A percentile compares a stretch with the other conserved stretches of the same genome.
These are phyloP conservation scores for Ceratina calcarata DNA, from an alignment of 1,140 invertebrate genomes.

Conservation along the genomic window DNA sequence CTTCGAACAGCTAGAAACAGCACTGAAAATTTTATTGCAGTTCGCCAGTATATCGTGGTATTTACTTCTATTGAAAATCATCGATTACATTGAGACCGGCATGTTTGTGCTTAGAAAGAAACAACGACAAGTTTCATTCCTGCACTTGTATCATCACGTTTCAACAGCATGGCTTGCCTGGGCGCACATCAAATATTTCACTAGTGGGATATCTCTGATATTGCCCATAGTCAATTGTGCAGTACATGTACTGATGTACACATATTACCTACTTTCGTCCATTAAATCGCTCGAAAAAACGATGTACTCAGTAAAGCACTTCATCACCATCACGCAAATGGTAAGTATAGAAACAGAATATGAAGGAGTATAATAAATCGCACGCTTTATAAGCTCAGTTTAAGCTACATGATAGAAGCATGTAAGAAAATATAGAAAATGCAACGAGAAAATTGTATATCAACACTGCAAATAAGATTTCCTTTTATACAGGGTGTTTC, in stretches of 20 bases:
- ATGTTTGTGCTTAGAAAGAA: constrained; percentile 29
- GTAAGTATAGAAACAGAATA: background rate
- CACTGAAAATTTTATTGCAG: constrained; percentile 1
- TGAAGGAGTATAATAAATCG: too few relatives aligned
- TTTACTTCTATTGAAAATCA: background rate
- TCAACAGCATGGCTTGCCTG: background rate
- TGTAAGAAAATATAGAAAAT: too few relatives aligned
- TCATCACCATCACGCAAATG: constrained; percentile 15
- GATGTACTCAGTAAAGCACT: background rate
- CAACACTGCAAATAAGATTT: too few relatives aligned
- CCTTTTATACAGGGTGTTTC: too few relatives aligned
- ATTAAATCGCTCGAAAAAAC: background rate
- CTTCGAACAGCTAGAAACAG: too few relatives aligned
- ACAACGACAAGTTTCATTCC: constrained; percentile 8
- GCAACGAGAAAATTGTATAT: too few relatives aligned
- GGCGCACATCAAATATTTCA: background rate
- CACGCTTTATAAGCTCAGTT: too few relatives aligned
- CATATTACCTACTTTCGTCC: constrained; percentile 2
- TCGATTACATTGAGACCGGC: background rate
- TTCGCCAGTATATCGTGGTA: background rate
- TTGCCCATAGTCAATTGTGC: background rate
- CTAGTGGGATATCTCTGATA: background rate
- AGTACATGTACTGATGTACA: constrained; percentile 39
- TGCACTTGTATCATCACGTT: constrained; percentile 36
- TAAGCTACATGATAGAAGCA: too few relatives aligned